Conservation (phyloP, 2,797 vertebrate species). For the Chaetophractus vellerosus region DNA sequence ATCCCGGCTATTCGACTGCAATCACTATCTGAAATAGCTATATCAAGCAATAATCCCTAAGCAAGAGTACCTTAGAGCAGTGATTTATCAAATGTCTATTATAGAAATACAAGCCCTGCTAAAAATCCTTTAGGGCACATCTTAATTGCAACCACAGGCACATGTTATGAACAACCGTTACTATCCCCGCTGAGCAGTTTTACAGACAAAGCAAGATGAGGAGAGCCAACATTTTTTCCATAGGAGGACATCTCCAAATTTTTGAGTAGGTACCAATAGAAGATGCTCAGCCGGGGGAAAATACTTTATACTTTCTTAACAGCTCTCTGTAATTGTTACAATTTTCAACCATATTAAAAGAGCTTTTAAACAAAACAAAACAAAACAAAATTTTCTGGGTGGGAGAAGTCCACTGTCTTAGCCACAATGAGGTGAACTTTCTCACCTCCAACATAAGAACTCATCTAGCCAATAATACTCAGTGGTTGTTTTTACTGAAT, state of each 20-base stretch:
- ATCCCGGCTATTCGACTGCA: background rate
- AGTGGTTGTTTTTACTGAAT: background rate
- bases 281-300: slow-evolving; percentile 57
- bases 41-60: slow-evolving; percentile 12
- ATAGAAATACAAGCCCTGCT: slow-evolving; percentile 47
- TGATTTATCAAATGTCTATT: slow-evolving; percentile 60
- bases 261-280: slow-evolving; percentile 75
- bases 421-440: background rate
- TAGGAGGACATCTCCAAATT: slow-evolving; percentile 75
- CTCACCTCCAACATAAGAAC: background rate
- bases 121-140: slow-evolving; percentile 47
- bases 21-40: background rate
- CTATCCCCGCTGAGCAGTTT: slow-evolving; percentile 74
- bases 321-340: background rate
- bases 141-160: slow-evolving; percentile 78
- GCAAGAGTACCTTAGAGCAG: background rate
- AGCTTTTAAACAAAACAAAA: background rate
- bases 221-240: slow-evolving; percentile 82
- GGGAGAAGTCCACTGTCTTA: background rate
- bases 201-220: slow-evolving; percentile 64
- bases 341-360: background rate
- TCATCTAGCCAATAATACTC: background rate
- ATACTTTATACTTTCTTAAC: slow-evolving; percentile 45
- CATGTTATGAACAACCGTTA: slow-evolving; percentile 64
- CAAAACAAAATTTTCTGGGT: background rate